Conservation (phyloP, 2,797 vertebrate genomes). For the Vultur gryphus region DNA sequence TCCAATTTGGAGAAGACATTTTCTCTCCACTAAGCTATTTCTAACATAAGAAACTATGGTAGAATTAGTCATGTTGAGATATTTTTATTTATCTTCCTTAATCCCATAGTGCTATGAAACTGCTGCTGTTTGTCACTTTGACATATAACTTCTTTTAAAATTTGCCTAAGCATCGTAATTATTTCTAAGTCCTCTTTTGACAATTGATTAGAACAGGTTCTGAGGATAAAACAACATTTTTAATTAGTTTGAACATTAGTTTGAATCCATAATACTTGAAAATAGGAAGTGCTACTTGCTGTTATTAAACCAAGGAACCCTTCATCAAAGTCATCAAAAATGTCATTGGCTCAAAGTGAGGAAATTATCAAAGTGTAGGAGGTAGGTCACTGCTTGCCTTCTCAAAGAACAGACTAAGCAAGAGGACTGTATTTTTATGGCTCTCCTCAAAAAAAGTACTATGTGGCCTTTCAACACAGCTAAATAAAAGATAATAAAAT, state of each 20-base stretch:
- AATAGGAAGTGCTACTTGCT: neutral
- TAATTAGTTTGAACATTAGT: neutral
- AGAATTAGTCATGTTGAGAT: neutral
- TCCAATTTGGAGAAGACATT: neutral
- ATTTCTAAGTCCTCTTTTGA: neutral
- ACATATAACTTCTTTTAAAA: neutral
- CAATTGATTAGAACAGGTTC: neutral
- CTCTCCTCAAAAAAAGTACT: neutral
- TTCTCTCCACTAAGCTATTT: neutral
- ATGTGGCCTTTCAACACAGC: neutral
- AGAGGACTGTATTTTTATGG: neutral
- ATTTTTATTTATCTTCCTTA: neutral
- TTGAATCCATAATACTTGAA: neutral
- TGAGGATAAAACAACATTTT: constrained; percentile 1
- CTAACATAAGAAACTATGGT: neutral
- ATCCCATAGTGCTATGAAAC: neutral
- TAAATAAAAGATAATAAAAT: neutral
- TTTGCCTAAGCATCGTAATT: neutral
- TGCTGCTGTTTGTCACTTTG: neutral
- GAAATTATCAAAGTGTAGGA: neutral
- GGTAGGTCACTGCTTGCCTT: neutral
- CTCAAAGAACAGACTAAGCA: neutral
- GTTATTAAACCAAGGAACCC: neutral
- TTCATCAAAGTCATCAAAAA: neutral
- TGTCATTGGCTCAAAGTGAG: neutral